Conservation (phyloP, 2,797 vertebrate genomes). For the Sparus aurata region DNA sequence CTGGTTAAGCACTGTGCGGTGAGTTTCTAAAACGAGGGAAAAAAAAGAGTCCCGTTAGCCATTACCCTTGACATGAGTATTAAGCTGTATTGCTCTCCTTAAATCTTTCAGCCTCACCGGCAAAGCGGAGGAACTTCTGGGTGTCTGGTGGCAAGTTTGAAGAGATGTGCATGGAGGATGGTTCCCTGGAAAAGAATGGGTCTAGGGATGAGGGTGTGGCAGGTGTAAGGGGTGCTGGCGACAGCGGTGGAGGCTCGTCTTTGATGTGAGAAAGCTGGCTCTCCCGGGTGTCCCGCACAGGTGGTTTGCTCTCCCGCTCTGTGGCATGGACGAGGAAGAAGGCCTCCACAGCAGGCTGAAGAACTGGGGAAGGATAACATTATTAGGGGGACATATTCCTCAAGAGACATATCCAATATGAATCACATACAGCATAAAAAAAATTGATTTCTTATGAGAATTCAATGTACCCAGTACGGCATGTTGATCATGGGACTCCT, state of each 20-base stretch:
- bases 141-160: conserved; percentile 96
- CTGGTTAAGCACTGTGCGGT: conserved; percentile 97
- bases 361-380: conserved; percentile 78
- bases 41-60: conserved; percentile 2
- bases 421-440: not conserved
- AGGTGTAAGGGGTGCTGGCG: conserved; percentile 93
- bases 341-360: conserved; percentile 96
- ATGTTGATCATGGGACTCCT: conserved; percentile 97
- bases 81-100: not conserved
- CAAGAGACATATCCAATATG: not conserved
- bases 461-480: conserved; percentile 90
- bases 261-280: conserved; percentile 90
- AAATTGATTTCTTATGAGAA: not conserved
- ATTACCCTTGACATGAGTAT: not conserved
- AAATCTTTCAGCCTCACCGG: conserved; percentile 82
- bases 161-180: conserved; percentile 97
- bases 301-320: conserved; percentile 96
- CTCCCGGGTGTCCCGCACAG: conserved; percentile 94
- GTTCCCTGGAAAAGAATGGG: conserved; percentile 96
- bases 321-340: conserved; percentile 98
- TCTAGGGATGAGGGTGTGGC: conserved; percentile 95
- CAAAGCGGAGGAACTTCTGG: conserved; percentile 97
- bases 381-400: not conserved
- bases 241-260: conserved; percentile 87
- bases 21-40: conserved; percentile 87